Percentiles rank a stretch among this genome's conserved stretches.
Conservation (phyloP, 1,140 invertebrate genomes). For the Argopecten irradians region DNA sequence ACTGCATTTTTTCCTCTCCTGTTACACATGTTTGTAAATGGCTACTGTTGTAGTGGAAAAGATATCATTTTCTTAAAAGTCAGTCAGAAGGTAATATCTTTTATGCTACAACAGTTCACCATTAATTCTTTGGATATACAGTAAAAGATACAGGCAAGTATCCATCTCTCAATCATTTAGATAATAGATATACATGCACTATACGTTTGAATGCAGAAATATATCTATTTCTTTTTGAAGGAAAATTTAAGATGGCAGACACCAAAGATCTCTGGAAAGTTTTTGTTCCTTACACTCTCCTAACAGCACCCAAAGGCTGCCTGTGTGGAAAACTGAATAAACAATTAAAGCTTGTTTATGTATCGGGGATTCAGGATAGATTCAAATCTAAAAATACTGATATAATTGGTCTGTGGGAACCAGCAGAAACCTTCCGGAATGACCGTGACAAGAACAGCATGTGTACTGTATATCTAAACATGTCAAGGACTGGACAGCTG, state of each 20-base stretch:
- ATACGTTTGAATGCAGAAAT: too few species aligned
- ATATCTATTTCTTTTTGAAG: neutral
- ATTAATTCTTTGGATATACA: too few species aligned
- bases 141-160: too few species aligned
- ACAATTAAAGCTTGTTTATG: constrained; percentile 38
- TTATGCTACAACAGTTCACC: too few species aligned
- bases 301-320: neutral
- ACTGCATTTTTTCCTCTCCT: too few species aligned
- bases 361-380: constrained; percentile 20
- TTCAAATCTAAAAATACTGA: neutral
- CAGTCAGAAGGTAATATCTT: too few species aligned
- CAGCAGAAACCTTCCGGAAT: neutral
- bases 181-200: too few species aligned
- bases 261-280: constrained; percentile 46
- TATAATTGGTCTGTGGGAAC: neutral
- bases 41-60: too few species aligned
- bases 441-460: neutral
- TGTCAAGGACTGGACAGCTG: neutral
- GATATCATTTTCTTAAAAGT: too few species aligned
- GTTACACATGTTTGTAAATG: too few species aligned
- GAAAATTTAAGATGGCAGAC: neutral
- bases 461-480: constrained; percentile 25
- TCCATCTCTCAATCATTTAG: too few species aligned
- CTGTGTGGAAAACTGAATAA: constrained; percentile 45
- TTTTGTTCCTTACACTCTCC: constrained; percentile 45